Evolutionary conservation across 23 tunicate genomes (phyloP), one percentile per base, ranked within the genome.

Genomic region (Trididemnum clinides): DNA sequence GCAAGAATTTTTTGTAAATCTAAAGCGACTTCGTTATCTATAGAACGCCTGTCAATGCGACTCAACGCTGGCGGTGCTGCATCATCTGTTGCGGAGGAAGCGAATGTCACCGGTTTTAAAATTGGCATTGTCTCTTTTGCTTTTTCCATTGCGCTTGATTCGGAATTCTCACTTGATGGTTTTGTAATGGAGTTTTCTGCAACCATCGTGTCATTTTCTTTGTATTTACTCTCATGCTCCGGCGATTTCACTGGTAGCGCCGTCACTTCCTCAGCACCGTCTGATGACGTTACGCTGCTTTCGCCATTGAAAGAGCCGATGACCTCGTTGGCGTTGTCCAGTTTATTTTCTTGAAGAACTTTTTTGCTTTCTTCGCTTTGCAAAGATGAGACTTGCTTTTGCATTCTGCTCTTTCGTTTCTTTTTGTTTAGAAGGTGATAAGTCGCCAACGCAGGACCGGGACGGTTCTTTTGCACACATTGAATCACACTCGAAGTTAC

Each of bases 391-490:
- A 59, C 3, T 15, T 28, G 20, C 25, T 25, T 10, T n/a, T 59
- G 20, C 22, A 25, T 59, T 28, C 66, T 4, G 22, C 23, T 10
- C 25, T 66, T 63, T 44, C 62, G 77, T 39, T 50, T 77, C 23
- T 25, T 39, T 39, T 50, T 77, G 34, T 25, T 39, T 6, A 96
- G 79, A 0, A 96, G 90, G 62, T 96, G 90, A 77, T 96, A 96
- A 5, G 97, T 91, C 76, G 99, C 88, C 6, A 96, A 88, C 1
- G 80, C 94, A 25, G 88, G 93, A 0, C 95, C 92, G 0, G 99
- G 99, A 12, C 97, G 62, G 57, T 96, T 93, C 39, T 88, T 91
- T 31, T 88, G 90, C 20, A 96, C 99, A 75, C 90, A 88, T 38
- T 89, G 81, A 18, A 82, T 64, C 26, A 82, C 83, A 10, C 82